A percentile compares a stretch with the other conserved stretches of the same genome.
phyloP scores from a whole-genome alignment of 2,113 vertebrate genomes.

The Dicentrarchus labrax region DNA sequence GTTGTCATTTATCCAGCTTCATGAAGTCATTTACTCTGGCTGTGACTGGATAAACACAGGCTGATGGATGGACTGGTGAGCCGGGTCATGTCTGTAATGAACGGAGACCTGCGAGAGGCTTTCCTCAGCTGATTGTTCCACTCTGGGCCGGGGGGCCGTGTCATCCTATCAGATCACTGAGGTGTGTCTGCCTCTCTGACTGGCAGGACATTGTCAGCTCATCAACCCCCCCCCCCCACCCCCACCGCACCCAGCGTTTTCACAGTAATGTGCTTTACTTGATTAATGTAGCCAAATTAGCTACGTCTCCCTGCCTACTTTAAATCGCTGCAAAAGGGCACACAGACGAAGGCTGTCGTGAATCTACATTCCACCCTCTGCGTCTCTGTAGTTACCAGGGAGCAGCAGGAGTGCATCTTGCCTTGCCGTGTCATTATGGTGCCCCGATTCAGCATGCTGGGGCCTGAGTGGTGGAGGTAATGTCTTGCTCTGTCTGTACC shows the following conservation, averaged over 20 bases:
- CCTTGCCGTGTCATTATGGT: constrained; percentile 65
- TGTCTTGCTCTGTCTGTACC: constrained; percentile 68
- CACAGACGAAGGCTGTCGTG: constrained; percentile 32
- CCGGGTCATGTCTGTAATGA: constrained; percentile 65
- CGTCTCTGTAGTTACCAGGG: constrained; percentile 68
- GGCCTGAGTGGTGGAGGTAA: constrained; percentile 66
- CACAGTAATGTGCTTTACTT: constrained; percentile 47
- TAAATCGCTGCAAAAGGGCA: constrained; percentile 62
- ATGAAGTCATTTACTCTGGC: constrained; percentile 59
- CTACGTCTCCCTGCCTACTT: constrained; percentile 41
- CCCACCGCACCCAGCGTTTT: no score
- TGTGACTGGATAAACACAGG: constrained; percentile 62
- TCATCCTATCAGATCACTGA: constrained; percentile 55
- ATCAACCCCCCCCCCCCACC: constrained; percentile 31
- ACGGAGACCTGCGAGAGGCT: constrained; percentile 37
- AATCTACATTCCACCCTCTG: constrained; percentile 51
- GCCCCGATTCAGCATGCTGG: constrained; percentile 51
- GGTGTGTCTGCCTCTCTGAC: constrained; percentile 49
- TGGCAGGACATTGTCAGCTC: constrained; percentile 54
- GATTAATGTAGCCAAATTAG: constrained; percentile 69
- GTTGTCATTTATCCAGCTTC: constrained; percentile 59
- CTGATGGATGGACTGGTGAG: constrained; percentile 67
- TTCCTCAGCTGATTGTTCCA: constrained; percentile 47
- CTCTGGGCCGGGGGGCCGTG: constrained; percentile 26
- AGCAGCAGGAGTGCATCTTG: constrained; percentile 62